A percentile compares a stretch with the other conserved stretches of the same genome.
These are phyloP conservation scores for Cathartes aura DNA, from an alignment of 2,113 vertebrate species.

Conservation along the genomic window DNA sequence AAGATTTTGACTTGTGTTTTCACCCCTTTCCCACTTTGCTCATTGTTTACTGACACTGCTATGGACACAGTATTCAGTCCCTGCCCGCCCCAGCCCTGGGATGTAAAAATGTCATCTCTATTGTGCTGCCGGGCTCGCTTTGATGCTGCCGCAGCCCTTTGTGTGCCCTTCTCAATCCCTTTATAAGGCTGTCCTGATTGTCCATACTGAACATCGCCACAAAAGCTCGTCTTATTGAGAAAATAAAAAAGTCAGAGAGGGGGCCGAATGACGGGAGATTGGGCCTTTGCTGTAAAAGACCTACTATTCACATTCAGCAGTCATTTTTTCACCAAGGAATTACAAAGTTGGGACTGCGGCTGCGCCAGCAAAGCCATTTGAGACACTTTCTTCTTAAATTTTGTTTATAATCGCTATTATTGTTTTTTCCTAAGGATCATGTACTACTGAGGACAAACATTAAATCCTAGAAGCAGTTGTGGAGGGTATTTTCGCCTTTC, in stretches of 20 bases:
- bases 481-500: background rate
- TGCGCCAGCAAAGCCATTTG: background rate
- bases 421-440: rapidly evolving
- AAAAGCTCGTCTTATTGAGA: constrained; percentile 47
- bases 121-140: constrained; percentile 78
- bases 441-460: background rate
- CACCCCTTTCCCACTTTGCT: constrained; percentile 79
- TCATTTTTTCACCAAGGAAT: background rate
- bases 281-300: constrained; percentile 43
- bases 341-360: background rate
- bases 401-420: background rate
- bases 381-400: background rate
- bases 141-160: constrained; percentile 83
- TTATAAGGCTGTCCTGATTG: constrained; percentile 81
- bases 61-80: constrained; percentile 72
- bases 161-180: constrained; percentile 80
- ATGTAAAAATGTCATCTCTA: constrained; percentile 87
- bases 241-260: constrained; percentile 68
- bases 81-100: constrained; percentile 76
- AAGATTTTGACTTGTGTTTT: constrained; percentile 77
- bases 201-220: constrained; percentile 58
- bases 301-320: constrained; percentile 12
- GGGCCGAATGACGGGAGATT: constrained; percentile 49
- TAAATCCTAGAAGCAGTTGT: background rate
- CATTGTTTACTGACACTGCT: constrained; percentile 72